Percentiles rank a stretch among this genome's conserved stretches.
Evolutionary conservation across 2,888 invertebrate species (phyloP).

Genomic region (Aproaerema taeniolella): DNA sequence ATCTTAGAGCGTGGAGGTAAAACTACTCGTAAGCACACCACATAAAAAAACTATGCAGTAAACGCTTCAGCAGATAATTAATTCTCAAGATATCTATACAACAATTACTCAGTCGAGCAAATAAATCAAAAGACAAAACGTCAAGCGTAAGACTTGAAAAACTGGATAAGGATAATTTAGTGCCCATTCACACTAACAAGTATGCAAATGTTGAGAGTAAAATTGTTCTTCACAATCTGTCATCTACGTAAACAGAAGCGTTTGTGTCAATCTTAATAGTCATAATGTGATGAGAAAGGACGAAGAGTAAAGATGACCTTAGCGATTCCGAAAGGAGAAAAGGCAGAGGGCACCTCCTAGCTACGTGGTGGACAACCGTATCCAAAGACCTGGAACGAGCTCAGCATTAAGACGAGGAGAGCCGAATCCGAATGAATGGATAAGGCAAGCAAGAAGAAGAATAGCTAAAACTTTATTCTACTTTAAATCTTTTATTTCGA

Average conservation of each 20-base stretch:
- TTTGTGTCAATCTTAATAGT: slow-evolving; percentile 23
- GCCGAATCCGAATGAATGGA: too few relatives aligned
- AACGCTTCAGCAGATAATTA: background rate
- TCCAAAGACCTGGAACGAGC: too few relatives aligned
- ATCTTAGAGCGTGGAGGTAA: slow-evolving; percentile 5
- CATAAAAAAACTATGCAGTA: background rate
- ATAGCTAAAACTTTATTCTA: too few relatives aligned
- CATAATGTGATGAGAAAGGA: background rate
- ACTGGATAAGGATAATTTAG: slow-evolving; percentile 5
- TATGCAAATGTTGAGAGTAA: slow-evolving; percentile 10
- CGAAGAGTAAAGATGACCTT: too few relatives aligned
- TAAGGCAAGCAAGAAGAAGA: too few relatives aligned
- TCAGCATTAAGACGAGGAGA: too few relatives aligned
- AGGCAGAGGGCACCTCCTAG: too few relatives aligned
- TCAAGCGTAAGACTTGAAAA: background rate
- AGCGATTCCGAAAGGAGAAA: too few relatives aligned
- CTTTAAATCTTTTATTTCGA: too few relatives aligned
- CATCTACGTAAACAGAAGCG: slow-evolving; percentile 25
- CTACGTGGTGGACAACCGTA: too few relatives aligned
- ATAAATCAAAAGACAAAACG: too few relatives aligned
- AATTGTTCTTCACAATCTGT: slow-evolving; percentile 26
- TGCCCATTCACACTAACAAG: slow-evolving; percentile 3
- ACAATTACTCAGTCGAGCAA: background rate
- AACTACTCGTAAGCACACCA: too few relatives aligned
- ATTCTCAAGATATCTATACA: background rate